Percentiles rank a stretch among this genome's conserved stretches.
These are phyloP conservation scores for Drosophila formosana DNA, from an alignment of 2,888 invertebrate species.

Conservation along the genomic window DNA sequence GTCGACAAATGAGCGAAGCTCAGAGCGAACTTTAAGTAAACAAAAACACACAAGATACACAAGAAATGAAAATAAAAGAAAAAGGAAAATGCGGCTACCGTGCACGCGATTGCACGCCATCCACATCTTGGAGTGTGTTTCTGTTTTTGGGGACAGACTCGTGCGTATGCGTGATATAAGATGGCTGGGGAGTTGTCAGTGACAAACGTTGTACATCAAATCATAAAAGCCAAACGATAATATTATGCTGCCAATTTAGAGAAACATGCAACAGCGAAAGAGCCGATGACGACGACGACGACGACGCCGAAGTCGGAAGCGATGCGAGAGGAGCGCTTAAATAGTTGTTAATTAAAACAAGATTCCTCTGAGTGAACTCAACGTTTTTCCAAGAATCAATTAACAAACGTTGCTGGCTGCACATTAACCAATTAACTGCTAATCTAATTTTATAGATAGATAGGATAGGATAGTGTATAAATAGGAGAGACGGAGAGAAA, in stretches of 20 bases:
- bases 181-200: slow-evolving; percentile 27
- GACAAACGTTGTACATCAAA: slow-evolving; percentile 52
- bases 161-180: slow-evolving; percentile 36
- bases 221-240: slow-evolving; percentile 63
- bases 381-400: slow-evolving; percentile 72
- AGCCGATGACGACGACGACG: neutral
- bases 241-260: slow-evolving; percentile 70
- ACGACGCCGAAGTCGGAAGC: slow-evolving; percentile 40
- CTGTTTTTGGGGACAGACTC: neutral
- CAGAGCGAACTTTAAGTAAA: slow-evolving; percentile 15
- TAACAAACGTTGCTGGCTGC: slow-evolving; percentile 81
- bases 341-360: slow-evolving; percentile 80
- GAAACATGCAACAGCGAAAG: slow-evolving; percentile 50
- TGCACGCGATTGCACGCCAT: slow-evolving; percentile 37
- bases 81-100: slow-evolving; percentile 45
- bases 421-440: slow-evolving; percentile 82
- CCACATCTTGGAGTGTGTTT: neutral
- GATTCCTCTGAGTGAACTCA: slow-evolving; percentile 42
- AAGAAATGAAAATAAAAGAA: slow-evolving; percentile 7
- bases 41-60: neutral
- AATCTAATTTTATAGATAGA: slow-evolving; percentile 80
- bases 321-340: slow-evolving; percentile 44
- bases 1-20: slow-evolving; percentile 59
- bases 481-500: slow-evolving; percentile 1
- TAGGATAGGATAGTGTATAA: slow-evolving; percentile 23